Percentiles rank a stretch among this genome's conserved stretches.
Evolutionary conservation across 2,113 vertebrate genomes (phyloP).

Genomic region (Cathartes aura): DNA sequence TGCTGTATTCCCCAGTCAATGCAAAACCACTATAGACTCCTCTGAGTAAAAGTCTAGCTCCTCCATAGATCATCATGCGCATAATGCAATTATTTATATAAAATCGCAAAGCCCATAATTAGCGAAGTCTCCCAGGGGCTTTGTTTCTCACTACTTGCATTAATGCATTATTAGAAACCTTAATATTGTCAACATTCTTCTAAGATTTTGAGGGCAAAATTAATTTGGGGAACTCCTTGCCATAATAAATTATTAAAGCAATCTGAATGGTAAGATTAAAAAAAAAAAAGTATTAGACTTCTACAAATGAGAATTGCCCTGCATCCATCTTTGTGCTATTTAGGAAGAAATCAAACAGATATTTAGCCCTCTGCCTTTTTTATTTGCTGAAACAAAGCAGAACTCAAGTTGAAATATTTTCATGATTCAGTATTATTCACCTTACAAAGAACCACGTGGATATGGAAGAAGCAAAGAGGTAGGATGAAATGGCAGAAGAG

Average conservation of each 20-base stretch:
- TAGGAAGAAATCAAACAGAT: background rate
- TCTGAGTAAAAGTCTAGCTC: constrained; percentile 35
- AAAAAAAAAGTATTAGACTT: background rate
- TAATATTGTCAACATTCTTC: constrained; percentile 58
- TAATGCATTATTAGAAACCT: constrained; percentile 43
- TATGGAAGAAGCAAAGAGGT: background rate
- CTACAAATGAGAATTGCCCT: background rate
- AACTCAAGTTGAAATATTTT: background rate
- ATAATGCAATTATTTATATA: constrained; percentile 50
- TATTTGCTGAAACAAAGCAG: background rate
- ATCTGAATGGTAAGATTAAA: background rate
- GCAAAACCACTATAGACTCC: constrained; percentile 17
- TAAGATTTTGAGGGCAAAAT: constrained; percentile 39
- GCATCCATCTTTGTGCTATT: background rate
- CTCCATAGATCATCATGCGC: background rate
- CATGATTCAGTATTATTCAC: background rate
- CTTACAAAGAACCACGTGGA: background rate
- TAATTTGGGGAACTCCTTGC: constrained; percentile 21
- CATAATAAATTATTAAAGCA: constrained; percentile 26
- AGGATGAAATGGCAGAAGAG: background rate
- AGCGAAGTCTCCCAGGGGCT: constrained; percentile 15
- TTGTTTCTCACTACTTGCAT: constrained; percentile 12
- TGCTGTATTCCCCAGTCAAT: background rate
- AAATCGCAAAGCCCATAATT: constrained; percentile 39
- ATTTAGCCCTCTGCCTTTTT: background rate